Conservation (phyloP, 2,113 vertebrate species). For the Dissostichus mawsoni region DNA sequence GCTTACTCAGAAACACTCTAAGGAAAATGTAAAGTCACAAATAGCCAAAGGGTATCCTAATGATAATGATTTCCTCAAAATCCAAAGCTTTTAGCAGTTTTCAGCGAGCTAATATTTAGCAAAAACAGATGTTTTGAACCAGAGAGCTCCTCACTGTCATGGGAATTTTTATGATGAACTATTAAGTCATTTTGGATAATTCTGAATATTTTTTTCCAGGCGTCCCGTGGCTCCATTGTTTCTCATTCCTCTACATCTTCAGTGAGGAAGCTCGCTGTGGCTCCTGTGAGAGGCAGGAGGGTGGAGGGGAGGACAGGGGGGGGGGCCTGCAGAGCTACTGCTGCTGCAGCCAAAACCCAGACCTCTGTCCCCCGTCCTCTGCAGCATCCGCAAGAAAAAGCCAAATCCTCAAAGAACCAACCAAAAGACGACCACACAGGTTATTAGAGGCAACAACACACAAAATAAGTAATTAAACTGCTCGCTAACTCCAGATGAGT, state of each 20-base stretch:
- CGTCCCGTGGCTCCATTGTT: not conserved
- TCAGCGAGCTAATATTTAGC: no score
- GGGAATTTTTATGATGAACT: no score
- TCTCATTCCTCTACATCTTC: constrained; percentile 26
- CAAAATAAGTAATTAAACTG: not conserved
- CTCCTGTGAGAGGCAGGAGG: constrained; percentile 31
- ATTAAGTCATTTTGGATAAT: no score
- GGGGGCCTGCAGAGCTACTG: not conserved
- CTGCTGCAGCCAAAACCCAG: constrained; percentile 28
- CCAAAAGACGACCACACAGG: constrained; percentile 39
- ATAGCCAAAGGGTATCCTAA: no score
- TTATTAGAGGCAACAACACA: constrained; percentile 6
- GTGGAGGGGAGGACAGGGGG: constrained; percentile 21
- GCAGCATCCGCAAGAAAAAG: constrained; percentile 1
- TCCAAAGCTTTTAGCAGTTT: no score
- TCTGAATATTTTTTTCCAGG: constrained; percentile 13
- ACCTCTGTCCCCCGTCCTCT: constrained; percentile 4
- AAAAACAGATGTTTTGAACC: no score
- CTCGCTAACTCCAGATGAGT: not conserved
- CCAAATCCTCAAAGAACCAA: constrained; percentile 34
- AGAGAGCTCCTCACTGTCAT: no score
- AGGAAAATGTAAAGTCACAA: no score
- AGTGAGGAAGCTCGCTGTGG: constrained; percentile 40
- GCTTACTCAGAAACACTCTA: no score
- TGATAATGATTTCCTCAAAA: no score